Evolutionary conservation across 1,140 invertebrate genomes (phyloP), one percentile per base, ranked within the genome.

Genomic region (Lordiphosa clarofinis): DNA sequence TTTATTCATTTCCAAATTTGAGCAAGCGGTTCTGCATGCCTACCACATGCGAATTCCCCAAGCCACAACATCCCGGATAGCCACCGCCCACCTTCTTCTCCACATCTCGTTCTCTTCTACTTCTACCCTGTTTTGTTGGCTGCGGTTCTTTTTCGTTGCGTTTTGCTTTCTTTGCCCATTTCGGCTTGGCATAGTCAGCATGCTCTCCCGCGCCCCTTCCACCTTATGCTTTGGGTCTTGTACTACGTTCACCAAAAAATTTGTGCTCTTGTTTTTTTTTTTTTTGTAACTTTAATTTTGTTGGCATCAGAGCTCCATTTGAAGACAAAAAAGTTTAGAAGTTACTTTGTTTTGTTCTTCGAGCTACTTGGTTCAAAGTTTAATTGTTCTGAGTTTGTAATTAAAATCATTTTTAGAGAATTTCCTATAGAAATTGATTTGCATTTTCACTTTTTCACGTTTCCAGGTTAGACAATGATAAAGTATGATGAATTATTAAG

Each of bases 241-340:
- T 28, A 28, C 24, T 8, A 31, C 7, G 28, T 31, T 31, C 13
- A 42, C 5, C 5, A 15, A 42, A 11, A 13, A 46, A 37, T 15
- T 57, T 13, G 35, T 56, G 36, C 49, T 64, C 37, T 38, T 53
- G 24, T 47, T 71, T 42, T 36, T 64, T 39, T 54, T 54, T 62
- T 48, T 21, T 24, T 79, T 69, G 69, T 73, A 73, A 79, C 74
- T 78, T 78, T 73, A 78, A 79, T 31, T 79, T 79, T 73, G 75
- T 78, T 79, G 74, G 61, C 63, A 66, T 66, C 56, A 8, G 7
- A 31, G 15, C 2, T 15, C 15, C 15, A 15, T 4, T 19, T 19
- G 19, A 3, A n/a, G n/a, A 15, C 15, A 15, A 15, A 19, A 19
- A 19, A 19, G 19, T 19, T 19, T 19, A 19, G 19, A 3, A 19